A percentile compares a stretch with the other conserved stretches of the same genome.
Conservation (phyloP, 2,113 vertebrate genomes). For the Coracopsis vasa region DNA sequence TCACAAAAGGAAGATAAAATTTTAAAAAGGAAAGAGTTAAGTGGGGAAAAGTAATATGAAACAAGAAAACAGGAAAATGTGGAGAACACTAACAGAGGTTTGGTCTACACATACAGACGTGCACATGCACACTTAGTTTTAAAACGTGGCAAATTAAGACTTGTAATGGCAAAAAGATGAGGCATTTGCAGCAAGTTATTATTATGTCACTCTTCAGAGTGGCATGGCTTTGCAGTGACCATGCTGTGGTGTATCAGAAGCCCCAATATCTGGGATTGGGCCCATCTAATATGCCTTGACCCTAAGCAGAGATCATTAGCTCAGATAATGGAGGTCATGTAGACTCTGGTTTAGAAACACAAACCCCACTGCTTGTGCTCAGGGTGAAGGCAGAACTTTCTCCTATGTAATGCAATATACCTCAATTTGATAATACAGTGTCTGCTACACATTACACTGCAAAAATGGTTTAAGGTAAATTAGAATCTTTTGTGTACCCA, state of each 20-base stretch:
- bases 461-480: not conserved
- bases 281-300: not conserved
- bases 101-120: not conserved
- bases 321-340: not conserved
- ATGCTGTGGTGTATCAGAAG: fast-evolving
- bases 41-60: not conserved
- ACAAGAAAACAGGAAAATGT: not conserved
- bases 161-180: not conserved
- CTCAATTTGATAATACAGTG: fast-evolving
- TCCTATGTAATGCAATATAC: not conserved
- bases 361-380: not conserved
- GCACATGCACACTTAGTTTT: not conserved
- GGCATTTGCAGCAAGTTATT: not conserved
- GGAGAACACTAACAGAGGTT: not conserved
- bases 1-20: not conserved
- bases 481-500: not conserved
- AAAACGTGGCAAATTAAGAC: not conserved
- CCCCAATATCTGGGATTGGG: not conserved
- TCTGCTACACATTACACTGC: not conserved
- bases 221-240: fast-evolving
- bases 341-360: not conserved
- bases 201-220: no score
- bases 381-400: not conserved
- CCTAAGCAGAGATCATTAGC: not conserved
- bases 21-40: not conserved